These are phyloP conservation scores for Archilochus colubris DNA, from an alignment of 2,113 vertebrate species.

Conservation along the genomic window DNA sequence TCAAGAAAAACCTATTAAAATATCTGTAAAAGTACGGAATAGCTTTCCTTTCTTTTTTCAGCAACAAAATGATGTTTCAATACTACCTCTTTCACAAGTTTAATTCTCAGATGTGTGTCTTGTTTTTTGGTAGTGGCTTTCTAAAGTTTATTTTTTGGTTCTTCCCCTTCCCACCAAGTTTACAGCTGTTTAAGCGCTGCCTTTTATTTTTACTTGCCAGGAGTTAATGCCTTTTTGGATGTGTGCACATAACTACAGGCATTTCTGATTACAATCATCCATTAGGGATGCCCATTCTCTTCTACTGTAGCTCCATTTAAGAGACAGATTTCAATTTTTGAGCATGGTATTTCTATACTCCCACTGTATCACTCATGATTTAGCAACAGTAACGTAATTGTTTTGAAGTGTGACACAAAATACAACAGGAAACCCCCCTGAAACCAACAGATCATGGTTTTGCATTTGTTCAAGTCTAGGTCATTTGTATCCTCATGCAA, in stretches of 20 bases:
- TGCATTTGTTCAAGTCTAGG: neutral
- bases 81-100: neutral
- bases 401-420: neutral
- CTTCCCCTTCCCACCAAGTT: neutral
- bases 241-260: neutral
- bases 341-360: neutral
- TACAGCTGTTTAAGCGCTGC: neutral
- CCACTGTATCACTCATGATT: neutral
- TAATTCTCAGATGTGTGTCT: neutral
- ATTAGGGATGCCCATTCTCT: neutral
- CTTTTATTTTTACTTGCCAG: neutral
- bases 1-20: neutral
- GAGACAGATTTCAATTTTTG: neutral
- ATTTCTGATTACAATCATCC: neutral
- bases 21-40: neutral
- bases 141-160: neutral
- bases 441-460: neutral
- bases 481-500: neutral
- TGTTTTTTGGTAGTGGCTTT: neutral
- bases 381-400: neutral
- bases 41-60: neutral
- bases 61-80: neutral
- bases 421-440: neutral
- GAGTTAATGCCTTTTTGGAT: neutral
- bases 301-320: neutral